Evolutionary conservation across 1,140 invertebrate species (phyloP), one percentile per base, ranked within the genome.

Genomic region (Drosophila subpulchrella): DNA sequence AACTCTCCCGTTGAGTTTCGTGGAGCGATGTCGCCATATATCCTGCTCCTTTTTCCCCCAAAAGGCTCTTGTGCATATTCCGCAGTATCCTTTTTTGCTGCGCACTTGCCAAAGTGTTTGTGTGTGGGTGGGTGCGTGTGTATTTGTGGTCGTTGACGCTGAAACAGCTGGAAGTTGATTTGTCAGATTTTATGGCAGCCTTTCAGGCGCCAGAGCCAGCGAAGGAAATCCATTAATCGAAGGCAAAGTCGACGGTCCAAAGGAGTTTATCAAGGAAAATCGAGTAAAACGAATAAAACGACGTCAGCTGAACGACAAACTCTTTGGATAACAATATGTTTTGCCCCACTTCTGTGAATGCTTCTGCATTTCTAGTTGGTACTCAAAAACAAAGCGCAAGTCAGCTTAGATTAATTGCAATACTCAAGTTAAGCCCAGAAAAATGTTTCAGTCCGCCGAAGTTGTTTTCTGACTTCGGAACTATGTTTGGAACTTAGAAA

Each of bases 131-230:
- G 20, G 32, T 72, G 47, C 54, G 63, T 48, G 36, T 46, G 54
- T 72, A 30, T 15, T 48, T 72, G 54, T 59, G 75, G 74, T 67
- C 56, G 73, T 76, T 75, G 73, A 75, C 72, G 74, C 56, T 57
- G 73, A 76, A 76, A 68, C 74, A 76, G 74, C 74, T 76, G 74
- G 74, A 76, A 68, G 73, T 76, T 76, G 74, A 76, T 76, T 76
- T 76, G 74, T 76, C 74, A 76, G 74, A 60, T 76, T 76, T 68
- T 76, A 68, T 76, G 48, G 74, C 62, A 76, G 74, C 56, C 74
- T 68, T 76, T 76, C 73, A 68, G 74, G 74, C 74, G 74, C 74
- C 74, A 51, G 32, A 46, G 47, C 48, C 68, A 47, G 48, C 56
- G 47, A 66, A 59, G 53, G 54, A 24, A 75, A 75, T 66, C 53